Percentiles rank a stretch among this genome's conserved stretches.
These are phyloP conservation scores for Siderastrea siderea DNA, from an alignment of 92 coral and sea anemone species.

Conservation along the genomic window DNA sequence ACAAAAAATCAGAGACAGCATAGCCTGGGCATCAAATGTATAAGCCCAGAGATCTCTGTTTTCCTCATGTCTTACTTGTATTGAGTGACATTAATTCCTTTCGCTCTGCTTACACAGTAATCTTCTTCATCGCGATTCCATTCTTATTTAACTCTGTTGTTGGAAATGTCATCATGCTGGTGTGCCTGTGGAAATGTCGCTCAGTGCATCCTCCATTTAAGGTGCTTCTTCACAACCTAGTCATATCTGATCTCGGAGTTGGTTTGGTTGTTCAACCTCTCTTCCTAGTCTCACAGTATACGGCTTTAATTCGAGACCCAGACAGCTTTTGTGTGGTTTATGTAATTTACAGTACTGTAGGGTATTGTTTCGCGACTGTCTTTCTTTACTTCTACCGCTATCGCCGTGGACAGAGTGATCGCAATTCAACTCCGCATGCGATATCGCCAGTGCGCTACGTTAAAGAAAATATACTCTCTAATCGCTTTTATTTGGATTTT, in stretches of 20 bases:
- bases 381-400: background rate
- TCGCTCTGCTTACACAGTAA: background rate
- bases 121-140: background rate
- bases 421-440: background rate
- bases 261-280: constrained; percentile 9
- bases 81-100: background rate
- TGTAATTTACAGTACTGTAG: background rate
- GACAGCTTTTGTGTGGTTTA: background rate
- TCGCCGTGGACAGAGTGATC: constrained; percentile 7
- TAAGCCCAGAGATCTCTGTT: too few relatives aligned
- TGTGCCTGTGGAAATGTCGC: background rate
- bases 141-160: background rate
- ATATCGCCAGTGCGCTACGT: constrained; percentile 4
- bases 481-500: constrained; percentile 2
- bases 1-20: background rate
- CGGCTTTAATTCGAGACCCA: background rate
- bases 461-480: background rate
- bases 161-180: constrained; percentile 2
- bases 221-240: background rate
- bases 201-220: constrained; percentile 10
- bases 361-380: background rate
- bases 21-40: too few relatives aligned
- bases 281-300: background rate
- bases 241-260: background rate
- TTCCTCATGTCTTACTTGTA: too few relatives aligned